These are phyloP conservation scores for Pedetes capensis DNA, from an alignment of 2,113 vertebrate genomes.

Conservation along the genomic window DNA sequence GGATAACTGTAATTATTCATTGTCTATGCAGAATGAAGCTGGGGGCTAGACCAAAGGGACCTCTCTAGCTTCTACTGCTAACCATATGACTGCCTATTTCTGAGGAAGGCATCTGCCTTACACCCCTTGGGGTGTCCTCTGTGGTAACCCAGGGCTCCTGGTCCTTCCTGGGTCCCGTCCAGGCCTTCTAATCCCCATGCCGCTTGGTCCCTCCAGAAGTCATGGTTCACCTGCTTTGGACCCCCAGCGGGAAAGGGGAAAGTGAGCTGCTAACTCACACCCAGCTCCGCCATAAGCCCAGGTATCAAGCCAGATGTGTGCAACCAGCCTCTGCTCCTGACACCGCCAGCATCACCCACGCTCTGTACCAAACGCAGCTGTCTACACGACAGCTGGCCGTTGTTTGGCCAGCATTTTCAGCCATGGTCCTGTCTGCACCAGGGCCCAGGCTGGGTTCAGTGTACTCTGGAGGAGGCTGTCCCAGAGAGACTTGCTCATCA, in stretches of 20 bases:
- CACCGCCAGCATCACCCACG: background rate
- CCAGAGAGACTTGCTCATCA: no score
- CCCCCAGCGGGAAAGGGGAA: background rate
- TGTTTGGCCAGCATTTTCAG: background rate
- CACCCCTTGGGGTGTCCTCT: background rate
- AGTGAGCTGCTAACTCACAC: background rate
- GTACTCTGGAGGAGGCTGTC: background rate
- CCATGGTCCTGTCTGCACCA: background rate
- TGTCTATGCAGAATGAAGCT: background rate
- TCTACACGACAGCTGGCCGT: background rate
- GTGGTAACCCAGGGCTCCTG: background rate
- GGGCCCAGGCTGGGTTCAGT: background rate
- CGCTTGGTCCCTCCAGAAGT: background rate
- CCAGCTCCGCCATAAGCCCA: background rate
- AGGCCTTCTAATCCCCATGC: background rate
- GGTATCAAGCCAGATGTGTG: background rate
- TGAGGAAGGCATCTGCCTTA: background rate
- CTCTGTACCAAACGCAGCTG: background rate
- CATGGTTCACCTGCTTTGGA: background rate
- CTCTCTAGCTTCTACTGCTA: background rate
- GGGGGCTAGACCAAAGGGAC: background rate
- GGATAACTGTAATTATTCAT: background rate
- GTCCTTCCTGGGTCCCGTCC: background rate
- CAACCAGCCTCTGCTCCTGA: background rate
- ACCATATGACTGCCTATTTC: background rate